Conservation (phyloP, 2,797 vertebrate genomes). For the Cyclura pinguis region DNA sequence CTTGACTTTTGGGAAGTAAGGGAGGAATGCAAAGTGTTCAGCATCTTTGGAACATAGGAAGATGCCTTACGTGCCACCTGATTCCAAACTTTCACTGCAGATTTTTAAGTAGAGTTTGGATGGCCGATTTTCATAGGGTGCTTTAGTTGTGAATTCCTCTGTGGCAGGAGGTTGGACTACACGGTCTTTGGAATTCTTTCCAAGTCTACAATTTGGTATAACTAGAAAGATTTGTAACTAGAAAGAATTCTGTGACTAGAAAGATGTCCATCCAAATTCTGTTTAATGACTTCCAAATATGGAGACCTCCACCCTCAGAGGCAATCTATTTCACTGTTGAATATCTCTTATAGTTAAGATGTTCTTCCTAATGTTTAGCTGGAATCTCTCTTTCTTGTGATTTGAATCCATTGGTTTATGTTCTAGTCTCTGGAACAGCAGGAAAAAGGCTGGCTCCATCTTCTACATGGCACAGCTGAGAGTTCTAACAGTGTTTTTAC, state of each 20-base stretch:
- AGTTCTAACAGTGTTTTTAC: too few species aligned
- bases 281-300: too few species aligned
- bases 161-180: background rate
- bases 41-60: background rate
- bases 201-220: background rate
- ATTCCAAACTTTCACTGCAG: too few species aligned
- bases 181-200: background rate
- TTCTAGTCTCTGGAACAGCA: background rate
- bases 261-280: too few species aligned
- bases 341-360: too few species aligned
- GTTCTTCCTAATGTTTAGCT: background rate
- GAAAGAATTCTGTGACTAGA: too few species aligned
- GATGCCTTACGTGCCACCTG: background rate
- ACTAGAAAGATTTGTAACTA: too few species aligned
- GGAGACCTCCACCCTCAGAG: too few species aligned
- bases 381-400: background rate
- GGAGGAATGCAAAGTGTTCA: background rate
- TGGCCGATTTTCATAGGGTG: too few species aligned
- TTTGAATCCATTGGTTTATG: background rate
- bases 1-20: constrained; percentile 11
- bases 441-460: background rate
- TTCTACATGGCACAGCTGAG: background rate
- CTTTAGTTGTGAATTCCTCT: background rate
- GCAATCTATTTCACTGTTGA: too few species aligned
- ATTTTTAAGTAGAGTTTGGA: too few species aligned